Conservation (phyloP, 2,888 invertebrate genomes). For the Syritta pipiens region DNA sequence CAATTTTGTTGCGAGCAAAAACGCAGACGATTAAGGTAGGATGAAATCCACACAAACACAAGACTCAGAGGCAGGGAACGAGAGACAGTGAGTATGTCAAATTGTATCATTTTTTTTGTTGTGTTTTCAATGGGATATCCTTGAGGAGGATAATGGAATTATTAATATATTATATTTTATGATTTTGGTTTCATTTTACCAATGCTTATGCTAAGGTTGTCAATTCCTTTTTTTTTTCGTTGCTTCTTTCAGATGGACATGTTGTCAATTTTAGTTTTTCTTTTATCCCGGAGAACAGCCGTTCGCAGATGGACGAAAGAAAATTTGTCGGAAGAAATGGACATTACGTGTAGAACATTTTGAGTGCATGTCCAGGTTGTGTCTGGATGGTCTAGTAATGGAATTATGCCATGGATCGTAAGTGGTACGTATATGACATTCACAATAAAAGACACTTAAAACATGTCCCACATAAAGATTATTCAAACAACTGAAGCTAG, state of each 20-base stretch:
- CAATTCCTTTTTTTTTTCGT: constrained; percentile 4
- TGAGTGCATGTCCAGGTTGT: not conserved
- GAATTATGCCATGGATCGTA: no score
- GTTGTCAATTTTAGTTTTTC: constrained; percentile 28
- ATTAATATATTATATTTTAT: constrained; percentile 32
- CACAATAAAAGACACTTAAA: no score
- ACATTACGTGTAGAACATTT: constrained; percentile 8
- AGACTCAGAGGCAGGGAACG: no score
- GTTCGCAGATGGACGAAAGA: no score
- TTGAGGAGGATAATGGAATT: constrained; percentile 54
- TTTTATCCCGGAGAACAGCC: constrained; percentile 10
- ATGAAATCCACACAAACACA: not conserved
- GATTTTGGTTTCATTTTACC: constrained; percentile 17
- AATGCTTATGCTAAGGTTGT: constrained; percentile 17
- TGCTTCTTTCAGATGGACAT: not conserved
- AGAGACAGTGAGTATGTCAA: constrained; percentile 31
- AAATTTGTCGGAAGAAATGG: not conserved
- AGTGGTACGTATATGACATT: no score
- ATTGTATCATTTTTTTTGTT: constrained; percentile 1
- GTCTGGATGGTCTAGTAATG: not conserved
- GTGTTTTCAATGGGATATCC: constrained; percentile 40
- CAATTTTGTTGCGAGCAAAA: constrained; percentile 6
- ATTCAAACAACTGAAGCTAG: no score
- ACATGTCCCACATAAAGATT: no score
- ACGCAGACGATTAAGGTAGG: constrained; percentile 13